Conservation (phyloP, 2,888 invertebrate species). For the Drosophila birchii region DNA sequence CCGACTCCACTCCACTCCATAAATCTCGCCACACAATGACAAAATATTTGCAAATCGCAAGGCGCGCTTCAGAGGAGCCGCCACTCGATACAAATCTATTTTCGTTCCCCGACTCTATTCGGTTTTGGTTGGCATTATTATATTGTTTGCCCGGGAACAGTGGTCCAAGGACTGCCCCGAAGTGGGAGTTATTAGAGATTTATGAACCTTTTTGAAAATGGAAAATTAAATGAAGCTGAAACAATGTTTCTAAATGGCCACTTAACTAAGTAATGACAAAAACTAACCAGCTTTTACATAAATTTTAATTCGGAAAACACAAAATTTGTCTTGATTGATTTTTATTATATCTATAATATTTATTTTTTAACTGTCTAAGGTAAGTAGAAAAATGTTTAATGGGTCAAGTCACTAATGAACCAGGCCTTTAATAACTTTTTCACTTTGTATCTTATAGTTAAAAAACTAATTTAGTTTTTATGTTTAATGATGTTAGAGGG, state of each 20-base stretch:
- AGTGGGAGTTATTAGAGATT: neutral
- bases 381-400: neutral
- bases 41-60: slow-evolving; percentile 83
- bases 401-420: slow-evolving; percentile 5
- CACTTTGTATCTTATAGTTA: neutral
- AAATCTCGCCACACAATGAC: slow-evolving; percentile 83
- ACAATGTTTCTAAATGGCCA: neutral
- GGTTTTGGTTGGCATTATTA: slow-evolving; percentile 48
- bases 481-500: neutral
- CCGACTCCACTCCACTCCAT: slow-evolving; percentile 82
- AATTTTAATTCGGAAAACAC: neutral
- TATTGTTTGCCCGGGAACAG: slow-evolving; percentile 48
- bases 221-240: neutral
- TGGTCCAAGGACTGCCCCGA: slow-evolving; percentile 16
- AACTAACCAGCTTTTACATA: neutral
- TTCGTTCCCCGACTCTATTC: slow-evolving; percentile 58
- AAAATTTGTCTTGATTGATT: neutral
- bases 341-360: slow-evolving; percentile 5
- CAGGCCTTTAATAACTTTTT: neutral
- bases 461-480: neutral
- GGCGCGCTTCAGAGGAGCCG: slow-evolving; percentile 82
- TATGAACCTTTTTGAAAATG: neutral
- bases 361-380: neutral
- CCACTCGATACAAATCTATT: slow-evolving; percentile 83
- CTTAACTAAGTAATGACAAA: neutral